phyloP scores from a whole-genome alignment of 1,140 invertebrate species.

The Pteromalus puparum region DNA sequence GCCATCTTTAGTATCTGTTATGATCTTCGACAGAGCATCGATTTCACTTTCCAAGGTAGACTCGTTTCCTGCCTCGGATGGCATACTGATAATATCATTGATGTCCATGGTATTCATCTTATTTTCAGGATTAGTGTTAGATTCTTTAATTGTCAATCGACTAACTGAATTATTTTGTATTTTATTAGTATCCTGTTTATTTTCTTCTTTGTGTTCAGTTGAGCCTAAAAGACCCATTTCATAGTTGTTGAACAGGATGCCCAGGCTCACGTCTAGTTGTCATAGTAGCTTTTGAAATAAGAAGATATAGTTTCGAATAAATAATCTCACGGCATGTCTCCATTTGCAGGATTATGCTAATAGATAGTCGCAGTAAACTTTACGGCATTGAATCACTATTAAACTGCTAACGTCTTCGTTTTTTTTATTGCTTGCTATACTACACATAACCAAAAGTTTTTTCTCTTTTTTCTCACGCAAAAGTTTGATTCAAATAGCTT shows the following conservation, averaged over 20 bases:
- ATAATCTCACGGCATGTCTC: background rate
- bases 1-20: constrained; percentile 66
- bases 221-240: constrained; percentile 2
- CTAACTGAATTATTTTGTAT: background rate
- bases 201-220: constrained; percentile 11
- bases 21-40: constrained; percentile 70
- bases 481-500: background rate
- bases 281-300: background rate
- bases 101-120: constrained; percentile 58
- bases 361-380: background rate
- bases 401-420: background rate
- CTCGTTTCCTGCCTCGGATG: constrained; percentile 64
- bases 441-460: constrained; percentile 16
- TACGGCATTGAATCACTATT: background rate
- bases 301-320: background rate
- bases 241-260: background rate
- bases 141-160: background rate
- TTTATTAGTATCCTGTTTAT: background rate
- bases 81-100: constrained; percentile 66
- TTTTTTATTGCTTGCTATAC: background rate
- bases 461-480: background rate
- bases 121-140: background rate
- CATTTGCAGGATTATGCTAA: background rate
- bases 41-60: constrained; percentile 72
- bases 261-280: background rate